These are phyloP conservation scores for Pseudomyrmex concolor DNA, from an alignment of 1,140 invertebrate species.

Conservation along the genomic window DNA sequence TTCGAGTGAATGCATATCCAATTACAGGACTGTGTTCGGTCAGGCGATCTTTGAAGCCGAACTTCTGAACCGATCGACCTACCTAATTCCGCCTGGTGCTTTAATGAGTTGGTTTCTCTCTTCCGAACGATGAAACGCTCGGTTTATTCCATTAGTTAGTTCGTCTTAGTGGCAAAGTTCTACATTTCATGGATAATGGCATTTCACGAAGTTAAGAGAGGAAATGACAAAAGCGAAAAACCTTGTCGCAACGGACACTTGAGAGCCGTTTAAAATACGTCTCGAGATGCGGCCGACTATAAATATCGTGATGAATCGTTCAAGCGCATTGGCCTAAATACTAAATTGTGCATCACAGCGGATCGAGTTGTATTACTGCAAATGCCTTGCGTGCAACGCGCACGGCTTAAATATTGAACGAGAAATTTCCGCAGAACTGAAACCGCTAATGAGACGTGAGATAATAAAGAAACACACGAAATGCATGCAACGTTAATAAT, in stretches of 20 bases:
- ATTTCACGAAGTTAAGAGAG: not conserved
- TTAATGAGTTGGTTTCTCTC: conserved; percentile 49
- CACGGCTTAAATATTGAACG: conserved; percentile 24
- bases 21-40: conserved; percentile 56
- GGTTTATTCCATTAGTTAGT: conserved; percentile 35
- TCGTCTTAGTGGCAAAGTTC: not conserved
- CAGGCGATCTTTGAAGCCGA: conserved; percentile 62
- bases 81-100: conserved; percentile 42
- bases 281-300: conserved; percentile 25
- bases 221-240: not conserved
- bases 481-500: conserved; percentile 25
- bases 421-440: not conserved
- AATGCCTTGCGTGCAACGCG: not conserved
- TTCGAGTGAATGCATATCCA: conserved; percentile 67
- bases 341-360: not conserved
- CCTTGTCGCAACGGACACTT: not conserved
- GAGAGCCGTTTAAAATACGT: conserved; percentile 15
- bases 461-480: conserved; percentile 3
- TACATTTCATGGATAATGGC: not conserved
- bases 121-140: conserved; percentile 20
- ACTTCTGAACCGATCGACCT: conserved; percentile 56
- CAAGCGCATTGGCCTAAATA: conserved; percentile 52
- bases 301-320: conserved; percentile 47
- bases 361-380: conserved; percentile 23
- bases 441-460: not conserved